Evolutionary conservation across 1,140 invertebrate species (phyloP), one percentile per base, ranked within the genome.

Genomic region (Diabrotica virgifera): DNA sequence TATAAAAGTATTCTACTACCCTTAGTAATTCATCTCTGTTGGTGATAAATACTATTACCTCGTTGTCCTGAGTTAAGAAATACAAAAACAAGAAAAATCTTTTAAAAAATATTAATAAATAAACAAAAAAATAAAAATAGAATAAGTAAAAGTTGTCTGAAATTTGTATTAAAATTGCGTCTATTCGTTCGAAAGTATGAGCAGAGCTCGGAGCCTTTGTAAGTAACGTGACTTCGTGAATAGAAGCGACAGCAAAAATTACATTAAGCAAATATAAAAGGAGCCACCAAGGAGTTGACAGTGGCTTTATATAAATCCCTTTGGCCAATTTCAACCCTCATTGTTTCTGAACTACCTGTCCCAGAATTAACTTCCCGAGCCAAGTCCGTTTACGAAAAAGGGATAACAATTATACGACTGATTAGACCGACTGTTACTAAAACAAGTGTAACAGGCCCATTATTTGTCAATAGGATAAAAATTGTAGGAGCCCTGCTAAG

Each of bases 391-490:
- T 65, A 11, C n/a, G 5, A 13, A 52, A 52, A 64, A 64, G 52
- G 59, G 64, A 53, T 61, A 46, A 71, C 59, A 71, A 70, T 71
- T 71, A 71, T 63, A 71, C 62, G 68, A 59, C 61, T 71, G 68
- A 65, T 71, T 67, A 64, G 62, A 63, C 68, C 55, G 58, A 51
- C 62, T 40, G 52, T 63, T 67, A 62, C 70, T 69, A 60, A 66
- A 62, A 70, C 70, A 72, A 72, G 68, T 72, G 70, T 72, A 72
- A 65, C 70, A 72, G 56, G 63, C 66, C 68, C 66, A 72, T 72
- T 72, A 72, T 72, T 67, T 64, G 65, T 59, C 66, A 72, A 72
- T 67, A 72, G 69, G 67, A 65, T 64, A 62, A 63, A 66, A 66
- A 66, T 70, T 68, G 62, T 67, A 55, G 64, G 66, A 65, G 61